Conservation (phyloP, 1,140 invertebrate species). For the Drosophila gunungcola region DNA sequence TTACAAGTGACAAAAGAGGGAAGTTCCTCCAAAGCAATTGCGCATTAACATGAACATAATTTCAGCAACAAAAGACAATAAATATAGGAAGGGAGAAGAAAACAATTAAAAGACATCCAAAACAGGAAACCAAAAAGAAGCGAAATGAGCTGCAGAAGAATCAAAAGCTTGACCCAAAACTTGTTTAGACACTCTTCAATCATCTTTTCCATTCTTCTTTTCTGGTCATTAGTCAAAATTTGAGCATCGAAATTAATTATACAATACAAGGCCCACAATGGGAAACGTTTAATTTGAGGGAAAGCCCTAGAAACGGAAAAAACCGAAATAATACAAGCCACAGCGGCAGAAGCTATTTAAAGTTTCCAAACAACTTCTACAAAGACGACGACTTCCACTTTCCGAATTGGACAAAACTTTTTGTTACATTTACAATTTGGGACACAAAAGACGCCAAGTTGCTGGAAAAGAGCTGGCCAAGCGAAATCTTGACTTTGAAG, state of each 20-base stretch:
- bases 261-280: slow-evolving; percentile 60
- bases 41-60: slow-evolving; percentile 68
- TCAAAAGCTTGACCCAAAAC: slow-evolving; percentile 20
- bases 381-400: slow-evolving; percentile 64
- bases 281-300: slow-evolving; percentile 73
- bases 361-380: slow-evolving; percentile 55
- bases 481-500: slow-evolving; percentile 47
- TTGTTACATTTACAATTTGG: slow-evolving; percentile 46
- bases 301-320: slow-evolving; percentile 54
- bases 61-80: slow-evolving; percentile 30
- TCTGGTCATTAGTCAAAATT: slow-evolving; percentile 77
- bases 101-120: slow-evolving; percentile 64
- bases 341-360: slow-evolving; percentile 60
- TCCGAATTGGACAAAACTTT: slow-evolving; percentile 62
- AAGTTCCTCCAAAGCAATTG: slow-evolving; percentile 49
- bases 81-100: slow-evolving; percentile 69
- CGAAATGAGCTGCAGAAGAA: slow-evolving; percentile 29
- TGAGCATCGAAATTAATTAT: slow-evolving; percentile 66
- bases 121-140: slow-evolving; percentile 53
- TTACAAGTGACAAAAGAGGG: slow-evolving; percentile 81
- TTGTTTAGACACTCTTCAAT: slow-evolving; percentile 34
- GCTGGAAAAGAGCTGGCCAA: slow-evolving; percentile 10
- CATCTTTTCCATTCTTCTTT: slow-evolving; percentile 40
- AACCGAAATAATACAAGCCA: slow-evolving; percentile 42
- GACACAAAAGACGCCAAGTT: slow-evolving; percentile 39